phyloP scores from a whole-genome alignment of 2,113 vertebrate genomes.

The Oncorhynchus masou region DNA sequence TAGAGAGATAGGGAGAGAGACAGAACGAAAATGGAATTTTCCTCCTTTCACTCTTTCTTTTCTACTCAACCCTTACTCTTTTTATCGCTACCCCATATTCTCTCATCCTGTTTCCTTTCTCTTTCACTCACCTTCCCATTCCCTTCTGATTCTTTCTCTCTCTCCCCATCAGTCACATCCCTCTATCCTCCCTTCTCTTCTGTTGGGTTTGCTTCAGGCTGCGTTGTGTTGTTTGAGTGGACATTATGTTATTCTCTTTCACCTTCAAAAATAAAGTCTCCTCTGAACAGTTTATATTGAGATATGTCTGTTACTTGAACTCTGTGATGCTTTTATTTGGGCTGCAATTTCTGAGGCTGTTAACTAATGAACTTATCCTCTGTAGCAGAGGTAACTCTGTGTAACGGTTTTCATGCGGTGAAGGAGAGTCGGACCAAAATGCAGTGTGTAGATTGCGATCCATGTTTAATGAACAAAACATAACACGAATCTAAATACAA shows the following conservation, averaged over 20 bases:
- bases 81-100: slow-evolving; percentile 27
- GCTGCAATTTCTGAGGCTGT: too few species aligned
- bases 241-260: slow-evolving; percentile 36
- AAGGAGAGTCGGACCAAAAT: too few species aligned
- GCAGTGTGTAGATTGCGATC: too few species aligned
- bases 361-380: too few species aligned
- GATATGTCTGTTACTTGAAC: too few species aligned
- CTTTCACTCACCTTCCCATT: slow-evolving; percentile 2
- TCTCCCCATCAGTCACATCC: slow-evolving; percentile 4
- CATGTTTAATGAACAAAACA: too few species aligned
- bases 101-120: slow-evolving; percentile 8
- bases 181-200: slow-evolving; percentile 15
- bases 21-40: slow-evolving; percentile 62
- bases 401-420: too few species aligned
- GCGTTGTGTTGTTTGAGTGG: slow-evolving; percentile 27
- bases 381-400: too few species aligned
- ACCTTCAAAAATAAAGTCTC: neutral
- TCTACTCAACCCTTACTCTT: neutral
- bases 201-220: slow-evolving; percentile 21
- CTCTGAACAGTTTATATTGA: too few species aligned
- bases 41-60: slow-evolving; percentile 48
- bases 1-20: slow-evolving; percentile 16
- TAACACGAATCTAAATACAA: too few species aligned
- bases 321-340: too few species aligned
- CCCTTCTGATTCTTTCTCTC: slow-evolving; percentile 4